These are phyloP conservation scores for Pedionomus torquatus DNA, from an alignment of 2,113 vertebrate genomes.

Conservation along the genomic window DNA sequence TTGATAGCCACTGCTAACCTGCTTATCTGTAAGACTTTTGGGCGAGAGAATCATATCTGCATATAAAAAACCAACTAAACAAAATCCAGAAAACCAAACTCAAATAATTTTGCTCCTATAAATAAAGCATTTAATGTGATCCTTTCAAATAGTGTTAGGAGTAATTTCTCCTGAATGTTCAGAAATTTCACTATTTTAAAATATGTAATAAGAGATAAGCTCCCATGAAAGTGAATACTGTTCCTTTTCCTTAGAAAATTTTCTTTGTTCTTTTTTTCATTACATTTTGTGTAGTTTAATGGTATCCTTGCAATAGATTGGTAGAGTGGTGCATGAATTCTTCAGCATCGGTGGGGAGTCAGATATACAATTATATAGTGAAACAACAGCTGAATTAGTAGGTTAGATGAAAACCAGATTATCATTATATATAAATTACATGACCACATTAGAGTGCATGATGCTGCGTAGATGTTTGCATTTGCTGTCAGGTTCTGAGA, in stretches of 20 bases:
- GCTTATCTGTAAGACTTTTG: neutral
- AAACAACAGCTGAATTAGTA: neutral
- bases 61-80: neutral
- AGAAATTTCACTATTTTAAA: neutral
- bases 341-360: constrained; percentile 37
- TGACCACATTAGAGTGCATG: neutral
- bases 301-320: neutral
- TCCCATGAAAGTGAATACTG: neutral
- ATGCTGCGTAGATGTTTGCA: neutral
- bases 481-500: neutral
- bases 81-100: neutral
- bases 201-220: neutral
- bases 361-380: constrained; percentile 15
- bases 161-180: neutral
- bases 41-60: neutral
- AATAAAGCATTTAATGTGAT: neutral
- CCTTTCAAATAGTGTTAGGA: neutral
- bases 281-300: neutral
- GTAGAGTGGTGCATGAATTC: neutral
- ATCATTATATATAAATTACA: constrained; percentile 39
- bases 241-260: neutral
- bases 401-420: constrained; percentile 53
- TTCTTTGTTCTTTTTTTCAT: neutral
- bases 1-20: neutral
- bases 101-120: neutral